Evolutionary conservation across 2,888 invertebrate genomes (phyloP).

Genomic region (Tinea semifulvella): DNA sequence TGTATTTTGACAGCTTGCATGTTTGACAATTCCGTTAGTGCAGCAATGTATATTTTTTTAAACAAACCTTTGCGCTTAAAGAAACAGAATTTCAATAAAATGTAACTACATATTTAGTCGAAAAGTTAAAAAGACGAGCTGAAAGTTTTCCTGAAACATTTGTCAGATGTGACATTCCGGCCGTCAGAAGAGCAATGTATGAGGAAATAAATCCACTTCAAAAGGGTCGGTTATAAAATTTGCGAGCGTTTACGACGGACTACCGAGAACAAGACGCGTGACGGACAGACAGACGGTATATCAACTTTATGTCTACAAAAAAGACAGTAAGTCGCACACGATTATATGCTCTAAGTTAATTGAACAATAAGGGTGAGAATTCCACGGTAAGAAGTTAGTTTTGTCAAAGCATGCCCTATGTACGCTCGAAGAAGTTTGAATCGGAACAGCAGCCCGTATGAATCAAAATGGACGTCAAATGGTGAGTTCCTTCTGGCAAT

Average conservation of each 20-base stretch:
- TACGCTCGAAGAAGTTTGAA: slow-evolving; percentile 8
- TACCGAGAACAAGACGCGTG: slow-evolving; percentile 39
- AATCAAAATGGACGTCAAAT: slow-evolving; percentile 38
- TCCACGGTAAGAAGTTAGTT: neutral
- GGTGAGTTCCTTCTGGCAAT: slow-evolving; percentile 24
- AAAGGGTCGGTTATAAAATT: slow-evolving; percentile 9
- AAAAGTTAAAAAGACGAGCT: too few relatives aligned
- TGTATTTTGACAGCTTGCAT: too few relatives aligned
- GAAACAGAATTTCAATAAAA: too few relatives aligned
- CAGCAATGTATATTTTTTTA: too few relatives aligned
- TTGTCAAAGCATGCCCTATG: slow-evolving; percentile 11
- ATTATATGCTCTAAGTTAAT: neutral
- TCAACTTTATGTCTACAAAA: slow-evolving; percentile 51
- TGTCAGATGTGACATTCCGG: too few relatives aligned
- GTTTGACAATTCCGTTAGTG: too few relatives aligned
- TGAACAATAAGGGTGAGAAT: neutral
- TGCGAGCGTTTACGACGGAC: slow-evolving; percentile 36
- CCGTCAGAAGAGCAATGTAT: too few relatives aligned
- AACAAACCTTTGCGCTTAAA: too few relatives aligned
- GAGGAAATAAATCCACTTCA: slow-evolving; percentile 9
- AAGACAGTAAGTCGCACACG: slow-evolving; percentile 38
- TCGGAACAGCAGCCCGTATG: slow-evolving; percentile 29
- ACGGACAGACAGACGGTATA: slow-evolving; percentile 52
- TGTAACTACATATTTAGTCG: too few relatives aligned
- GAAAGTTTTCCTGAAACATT: too few relatives aligned